phyloP scores from a whole-genome alignment of 1,140 invertebrate species.

The Sitobion miscanthi region DNA sequence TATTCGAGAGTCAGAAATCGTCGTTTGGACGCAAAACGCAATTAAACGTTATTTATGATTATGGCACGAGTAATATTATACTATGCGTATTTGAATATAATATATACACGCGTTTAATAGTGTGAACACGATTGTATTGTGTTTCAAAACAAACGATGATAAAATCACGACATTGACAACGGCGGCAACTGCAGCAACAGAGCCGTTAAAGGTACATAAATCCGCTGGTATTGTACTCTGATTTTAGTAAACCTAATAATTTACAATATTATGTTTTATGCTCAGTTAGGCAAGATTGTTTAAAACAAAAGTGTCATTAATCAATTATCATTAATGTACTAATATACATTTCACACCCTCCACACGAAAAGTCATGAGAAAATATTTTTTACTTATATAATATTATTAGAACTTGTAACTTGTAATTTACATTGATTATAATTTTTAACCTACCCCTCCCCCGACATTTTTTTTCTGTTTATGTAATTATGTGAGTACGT shows the following conservation, averaged over 20 bases:
- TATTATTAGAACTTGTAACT: background rate
- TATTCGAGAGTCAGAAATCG: background rate
- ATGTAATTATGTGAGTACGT: too few species aligned
- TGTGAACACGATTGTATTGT: background rate
- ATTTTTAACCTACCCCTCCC: background rate
- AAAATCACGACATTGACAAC: background rate
- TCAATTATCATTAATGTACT: slow-evolving; percentile 7
- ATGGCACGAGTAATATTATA: background rate
- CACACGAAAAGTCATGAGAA: background rate
- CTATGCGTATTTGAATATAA: background rate
- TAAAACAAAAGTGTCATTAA: background rate
- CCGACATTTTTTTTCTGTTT: background rate
- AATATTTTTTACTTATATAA: background rate
- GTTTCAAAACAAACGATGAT: background rate
- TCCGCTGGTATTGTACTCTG: background rate
- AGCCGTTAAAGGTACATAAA: background rate
- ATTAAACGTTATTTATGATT: background rate
- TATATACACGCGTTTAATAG: background rate
- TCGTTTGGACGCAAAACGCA: background rate
- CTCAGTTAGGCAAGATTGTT: background rate
- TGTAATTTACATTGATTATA: background rate
- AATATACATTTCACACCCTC: background rate
- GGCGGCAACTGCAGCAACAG: background rate
- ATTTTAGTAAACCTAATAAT: background rate
- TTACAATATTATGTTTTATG: background rate